Base-by-base conservation (phyloP, 2,113 vertebrate species). In the Engystomops pustulosus region DNA sequence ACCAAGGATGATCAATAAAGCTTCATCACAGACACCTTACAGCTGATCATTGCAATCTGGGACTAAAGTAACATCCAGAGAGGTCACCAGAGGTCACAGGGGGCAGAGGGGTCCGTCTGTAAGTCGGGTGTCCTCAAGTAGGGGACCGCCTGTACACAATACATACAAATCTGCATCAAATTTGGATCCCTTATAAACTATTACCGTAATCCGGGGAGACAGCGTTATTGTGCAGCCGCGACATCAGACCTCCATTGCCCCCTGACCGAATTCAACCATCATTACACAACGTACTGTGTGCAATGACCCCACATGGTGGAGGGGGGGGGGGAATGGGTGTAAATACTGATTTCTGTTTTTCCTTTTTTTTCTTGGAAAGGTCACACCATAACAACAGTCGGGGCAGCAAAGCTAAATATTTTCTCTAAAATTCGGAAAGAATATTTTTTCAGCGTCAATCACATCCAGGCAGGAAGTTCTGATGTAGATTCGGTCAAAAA, bases 281-380 rank as follows among this genome's bases (percentile, higher is more conserved):
- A n/a, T 77, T 77, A 78, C 75, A 78, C 51, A 78, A 78, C 25
- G n/a, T 23, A 47, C 12, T 78, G 53, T 41, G 51, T 53, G 8
- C 32, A 41, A 38, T 38, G 53, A 58, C 25, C 32, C 51, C 17
- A 41, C 75, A 60, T 41, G 6, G 51, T 60, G 75, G 49, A 53
- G 32, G 75, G 51, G 32, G 1, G n/a, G n/a, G n/a, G n/a, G n/a
- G n/a, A n/a, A n/a, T n/a, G n/a, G n/a, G n/a, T n/a, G 62, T 17
- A 60, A 60, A 78, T 41, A 27, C 27, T 58, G 41, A 47, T 18
- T 38, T 77, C 23, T 25, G 49, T 38, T 38, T 58, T 74, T 15
- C 23, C 1, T 65, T 65, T 65, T 20, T 30, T 62, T 3, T 78
- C 53, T 60, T 9, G 14, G 32, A 60, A 78, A 78, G 75, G 75